These are phyloP conservation scores for Oncorhynchus gorbuscha DNA, from an alignment of 2,113 vertebrate species.

Conservation along the genomic window DNA sequence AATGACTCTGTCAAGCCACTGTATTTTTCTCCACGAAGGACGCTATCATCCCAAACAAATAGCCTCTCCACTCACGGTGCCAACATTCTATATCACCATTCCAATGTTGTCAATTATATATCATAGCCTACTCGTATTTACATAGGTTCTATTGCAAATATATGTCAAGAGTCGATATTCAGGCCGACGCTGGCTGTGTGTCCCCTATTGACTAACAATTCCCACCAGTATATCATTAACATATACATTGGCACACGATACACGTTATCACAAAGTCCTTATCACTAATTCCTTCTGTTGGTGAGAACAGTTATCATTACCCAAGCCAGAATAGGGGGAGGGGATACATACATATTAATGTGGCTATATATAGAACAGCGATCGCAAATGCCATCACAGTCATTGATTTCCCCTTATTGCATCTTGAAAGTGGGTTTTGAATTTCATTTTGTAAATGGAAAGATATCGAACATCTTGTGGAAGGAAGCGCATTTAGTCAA, in stretches of 20 bases:
- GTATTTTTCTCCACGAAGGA: conserved; percentile 25
- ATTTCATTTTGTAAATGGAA: not conserved
- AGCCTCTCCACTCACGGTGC: not conserved
- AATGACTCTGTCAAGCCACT: conserved; percentile 10
- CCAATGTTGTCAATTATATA: conserved; percentile 1
- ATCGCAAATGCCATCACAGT: conserved; percentile 51
- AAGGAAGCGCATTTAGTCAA: not conserved
- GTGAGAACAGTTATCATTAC: conserved; percentile 51
- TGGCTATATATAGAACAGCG: conserved; percentile 71
- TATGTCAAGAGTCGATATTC: conserved; percentile 33
- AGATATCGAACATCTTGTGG: conserved; percentile 2
- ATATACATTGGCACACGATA: not conserved
- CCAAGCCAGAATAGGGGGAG: conserved; percentile 24
- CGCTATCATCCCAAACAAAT: conserved; percentile 26
- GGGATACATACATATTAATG: conserved; percentile 68
- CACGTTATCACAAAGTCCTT: conserved; percentile 24
- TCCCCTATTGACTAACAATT: not conserved
- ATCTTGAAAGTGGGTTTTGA: conserved; percentile 2
- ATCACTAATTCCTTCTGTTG: conserved; percentile 38
- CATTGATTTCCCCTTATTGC: conserved; percentile 27
- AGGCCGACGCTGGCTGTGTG: conserved; percentile 21
- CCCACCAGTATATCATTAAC: not conserved
- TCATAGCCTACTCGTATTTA: not conserved
- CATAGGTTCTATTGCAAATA: not conserved
- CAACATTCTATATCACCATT: not conserved